Evolutionary conservation across 2,888 invertebrate genomes (phyloP), one percentile per base, ranked within the genome.

Genomic region (Leptinotarsa peninsularis): DNA sequence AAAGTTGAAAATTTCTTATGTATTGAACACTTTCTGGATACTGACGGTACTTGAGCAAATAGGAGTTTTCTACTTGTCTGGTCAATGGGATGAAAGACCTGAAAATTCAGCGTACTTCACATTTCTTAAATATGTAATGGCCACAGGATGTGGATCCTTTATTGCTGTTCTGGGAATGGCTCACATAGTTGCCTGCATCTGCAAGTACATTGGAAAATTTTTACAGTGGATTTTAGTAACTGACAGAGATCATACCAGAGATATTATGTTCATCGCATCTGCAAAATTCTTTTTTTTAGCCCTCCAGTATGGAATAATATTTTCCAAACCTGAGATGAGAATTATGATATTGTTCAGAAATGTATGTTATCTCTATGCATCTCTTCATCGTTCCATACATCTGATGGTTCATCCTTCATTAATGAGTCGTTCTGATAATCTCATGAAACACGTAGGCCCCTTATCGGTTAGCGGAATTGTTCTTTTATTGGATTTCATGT

Each of bases 141-240:
- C 96, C 1, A 93, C 94, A 70, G 97, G 97, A 66, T 97, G 97
- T 88, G 97, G 97, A 85, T 98, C 97, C 0, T 90, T 96, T 74
- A 94, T 97, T 0, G 95, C 97, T 13, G 94, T 98, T 0, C 90
- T 97, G 52, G 98, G 98, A 27, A 96, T 98, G 93, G 96, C 98
- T 0, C 96, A 96, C 77, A 93, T 97, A 81, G 94, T 97, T 76
- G 96, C 97, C 1, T 94, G 94, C 84, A 92, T 97, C 82, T 96
- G 96, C 84, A 96, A 97, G 85, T 95, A 96, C 88, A 94, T 97
- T 82, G 97, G 96, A 49, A 93, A 94, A 84, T 93, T 95, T 87
- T 95, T 97, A 89, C 96, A 97, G 85, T 95, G 95, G 93, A 93
- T 97, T 78, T 89, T 98, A 50, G 89, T 96, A 73, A 94, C 95